Conservation (phyloP, 2,113 vertebrate genomes). For the Catharus fuscescens region DNA sequence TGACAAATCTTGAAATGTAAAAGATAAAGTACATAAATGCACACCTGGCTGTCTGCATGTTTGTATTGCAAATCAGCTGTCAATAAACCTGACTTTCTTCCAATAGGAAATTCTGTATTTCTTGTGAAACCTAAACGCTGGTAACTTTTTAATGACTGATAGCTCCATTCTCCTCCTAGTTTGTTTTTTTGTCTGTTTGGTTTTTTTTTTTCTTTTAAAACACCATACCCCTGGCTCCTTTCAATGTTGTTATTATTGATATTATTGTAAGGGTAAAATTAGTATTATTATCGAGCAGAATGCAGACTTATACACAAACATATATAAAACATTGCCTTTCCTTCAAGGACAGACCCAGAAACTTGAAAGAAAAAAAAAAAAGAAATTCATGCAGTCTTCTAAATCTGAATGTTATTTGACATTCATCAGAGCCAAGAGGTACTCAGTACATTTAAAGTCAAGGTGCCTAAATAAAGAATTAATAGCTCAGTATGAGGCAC, state of each 20-base stretch:
- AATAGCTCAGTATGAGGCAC: constrained; percentile 43
- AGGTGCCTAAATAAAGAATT: constrained; percentile 59
- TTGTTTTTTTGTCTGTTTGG: not conserved
- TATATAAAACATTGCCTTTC: not conserved
- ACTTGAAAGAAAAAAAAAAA: not conserved
- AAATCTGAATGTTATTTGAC: constrained; percentile 19
- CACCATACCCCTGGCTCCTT: not conserved
- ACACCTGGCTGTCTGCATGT: not conserved
- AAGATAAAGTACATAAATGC: not conserved
- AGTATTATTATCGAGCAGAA: not conserved
- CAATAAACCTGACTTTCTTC: not conserved
- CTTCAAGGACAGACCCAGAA: constrained; percentile 2
- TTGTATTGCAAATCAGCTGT: not conserved
- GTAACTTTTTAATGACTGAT: not conserved
- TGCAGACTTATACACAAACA: not conserved
- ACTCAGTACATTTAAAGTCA: constrained; percentile 48
- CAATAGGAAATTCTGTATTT: not conserved
- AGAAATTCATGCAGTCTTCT: not conserved
- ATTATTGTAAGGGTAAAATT: not conserved
- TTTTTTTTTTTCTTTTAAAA: not conserved
- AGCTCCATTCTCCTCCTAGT: not conserved
- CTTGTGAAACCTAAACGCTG: not conserved
- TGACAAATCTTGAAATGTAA: not conserved
- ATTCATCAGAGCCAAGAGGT: constrained; percentile 49
- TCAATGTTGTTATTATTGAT: not conserved